Conservation (phyloP, 2,113 vertebrate species). For the Paradoxurus hermaphroditus region DNA sequence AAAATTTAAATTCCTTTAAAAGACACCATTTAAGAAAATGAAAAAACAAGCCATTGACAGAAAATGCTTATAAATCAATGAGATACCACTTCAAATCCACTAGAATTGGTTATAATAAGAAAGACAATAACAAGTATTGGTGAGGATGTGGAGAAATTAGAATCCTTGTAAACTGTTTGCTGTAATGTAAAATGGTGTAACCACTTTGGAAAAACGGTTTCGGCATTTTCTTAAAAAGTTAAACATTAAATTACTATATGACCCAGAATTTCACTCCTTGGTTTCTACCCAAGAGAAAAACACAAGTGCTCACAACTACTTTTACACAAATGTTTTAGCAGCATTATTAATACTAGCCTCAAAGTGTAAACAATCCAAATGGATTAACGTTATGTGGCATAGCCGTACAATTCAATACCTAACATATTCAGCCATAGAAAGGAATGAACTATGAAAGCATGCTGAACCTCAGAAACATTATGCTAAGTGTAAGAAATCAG, state of each 20-base stretch:
- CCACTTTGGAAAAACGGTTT: neutral
- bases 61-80: neutral
- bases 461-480: neutral
- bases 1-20: conserved; percentile 37
- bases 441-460: neutral
- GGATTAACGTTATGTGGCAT: neutral
- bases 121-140: neutral
- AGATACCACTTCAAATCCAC: neutral
- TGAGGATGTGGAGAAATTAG: neutral
- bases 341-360: neutral
- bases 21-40: conserved; percentile 9
- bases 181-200: neutral
- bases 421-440: neutral
- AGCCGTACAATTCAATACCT: neutral
- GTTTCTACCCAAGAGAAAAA: neutral
- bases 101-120: neutral
- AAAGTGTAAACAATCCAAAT: neutral
- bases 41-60: neutral
- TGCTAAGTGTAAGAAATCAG: neutral
- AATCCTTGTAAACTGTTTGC: neutral
- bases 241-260: neutral
- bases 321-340: neutral
- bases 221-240: neutral
- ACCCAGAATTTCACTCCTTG: neutral
- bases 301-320: neutral